A percentile compares a stretch with the other conserved stretches of the same genome.
phyloP scores from a whole-genome alignment of 2,888 invertebrate species.

The Therioaphis trifolii region DNA sequence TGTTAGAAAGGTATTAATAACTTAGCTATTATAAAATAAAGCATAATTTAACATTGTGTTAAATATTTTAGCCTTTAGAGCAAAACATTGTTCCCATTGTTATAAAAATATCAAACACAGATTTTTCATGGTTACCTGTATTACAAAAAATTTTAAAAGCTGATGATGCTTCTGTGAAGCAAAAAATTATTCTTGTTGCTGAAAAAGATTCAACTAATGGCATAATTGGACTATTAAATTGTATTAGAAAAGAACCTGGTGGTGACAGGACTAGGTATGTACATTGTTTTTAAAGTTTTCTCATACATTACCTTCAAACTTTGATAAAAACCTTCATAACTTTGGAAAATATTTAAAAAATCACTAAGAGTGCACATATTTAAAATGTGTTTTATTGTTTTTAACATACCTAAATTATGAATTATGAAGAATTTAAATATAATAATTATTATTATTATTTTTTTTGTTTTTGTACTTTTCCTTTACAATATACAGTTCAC shows the following conservation, averaged over 20 bases:
- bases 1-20: conserved; percentile 70
- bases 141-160: conserved; percentile 68
- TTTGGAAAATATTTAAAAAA: too few relatives aligned
- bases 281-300: not conserved
- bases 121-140: conserved; percentile 73
- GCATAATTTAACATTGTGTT: not conserved
- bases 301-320: too few relatives aligned
- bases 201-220: conserved; percentile 80
- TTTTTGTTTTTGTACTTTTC: too few relatives aligned
- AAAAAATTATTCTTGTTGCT: conserved; percentile 76
- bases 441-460: too few relatives aligned
- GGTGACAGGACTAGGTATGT: conserved; percentile 72
- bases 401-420: too few relatives aligned
- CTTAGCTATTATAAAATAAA: not conserved
- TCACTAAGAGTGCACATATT: too few relatives aligned
- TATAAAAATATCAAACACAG: conserved; percentile 69
- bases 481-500: too few relatives aligned
- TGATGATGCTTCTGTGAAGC: conserved; percentile 70
- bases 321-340: too few relatives aligned
- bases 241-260: conserved; percentile 83
- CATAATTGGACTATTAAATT: conserved; percentile 88
- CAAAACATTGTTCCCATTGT: conserved; percentile 71
- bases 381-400: too few relatives aligned
- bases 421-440: too few relatives aligned
- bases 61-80: conserved; percentile 66